Evolutionary conservation across 2,888 invertebrate genomes (phyloP).

Genomic region (Harpalus rufipes): DNA sequence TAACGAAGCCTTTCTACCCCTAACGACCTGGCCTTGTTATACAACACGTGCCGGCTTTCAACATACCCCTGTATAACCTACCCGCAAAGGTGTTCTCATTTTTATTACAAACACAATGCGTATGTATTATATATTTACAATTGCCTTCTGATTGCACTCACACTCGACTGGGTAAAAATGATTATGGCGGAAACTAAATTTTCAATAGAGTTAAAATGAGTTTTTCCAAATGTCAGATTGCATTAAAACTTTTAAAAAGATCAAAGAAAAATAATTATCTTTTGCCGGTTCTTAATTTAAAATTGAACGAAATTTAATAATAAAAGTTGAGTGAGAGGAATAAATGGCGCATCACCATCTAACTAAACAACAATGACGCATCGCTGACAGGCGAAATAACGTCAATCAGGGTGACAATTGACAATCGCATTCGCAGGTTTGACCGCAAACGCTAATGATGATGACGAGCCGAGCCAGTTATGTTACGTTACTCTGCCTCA

Average conservation of each 20-base stretch:
- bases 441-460: constrained; percentile 42
- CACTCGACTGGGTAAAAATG: neutral
- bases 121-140: neutral
- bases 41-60: constrained; percentile 33
- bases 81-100: neutral
- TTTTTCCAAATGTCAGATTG: constrained; percentile 35
- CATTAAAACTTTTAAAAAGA: constrained; percentile 50
- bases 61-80: neutral
- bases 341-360: constrained; percentile 24
- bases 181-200: constrained; percentile 9
- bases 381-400: constrained; percentile 49
- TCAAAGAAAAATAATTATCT: constrained; percentile 52
- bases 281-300: constrained; percentile 34
- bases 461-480: neutral
- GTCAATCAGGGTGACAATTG: constrained; percentile 54
- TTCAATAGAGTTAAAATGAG: constrained; percentile 46
- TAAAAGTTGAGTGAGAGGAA: constrained; percentile 21
- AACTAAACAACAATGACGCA: constrained; percentile 35
- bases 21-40: constrained; percentile 58
- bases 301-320: constrained; percentile 22
- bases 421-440: neutral
- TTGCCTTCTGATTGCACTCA: neutral
- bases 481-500: neutral
- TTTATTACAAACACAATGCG: neutral
- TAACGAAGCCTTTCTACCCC: constrained; percentile 75